phyloP scores from a whole-genome alignment of 2,888 invertebrate species.

The Nomada lathburiana region DNA sequence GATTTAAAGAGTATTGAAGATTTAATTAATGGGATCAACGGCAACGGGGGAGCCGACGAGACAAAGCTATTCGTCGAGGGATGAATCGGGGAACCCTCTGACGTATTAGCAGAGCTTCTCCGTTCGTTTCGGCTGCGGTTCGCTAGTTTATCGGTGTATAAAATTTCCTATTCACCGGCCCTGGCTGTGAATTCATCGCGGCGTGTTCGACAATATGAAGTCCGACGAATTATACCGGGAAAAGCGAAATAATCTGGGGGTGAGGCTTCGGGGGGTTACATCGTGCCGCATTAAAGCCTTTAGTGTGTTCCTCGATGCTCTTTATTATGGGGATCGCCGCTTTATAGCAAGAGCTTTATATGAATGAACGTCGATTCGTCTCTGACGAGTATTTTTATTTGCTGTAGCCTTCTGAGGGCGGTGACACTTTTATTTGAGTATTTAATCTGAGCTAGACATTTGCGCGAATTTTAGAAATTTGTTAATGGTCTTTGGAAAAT shows the following conservation, averaged over 20 bases:
- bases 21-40: slow-evolving; percentile 55
- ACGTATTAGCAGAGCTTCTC: slow-evolving; percentile 44
- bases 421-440: too few species aligned
- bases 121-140: not conserved
- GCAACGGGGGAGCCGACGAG: slow-evolving; percentile 14
- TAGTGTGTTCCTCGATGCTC: not conserved
- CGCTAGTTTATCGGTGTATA: slow-evolving; percentile 44
- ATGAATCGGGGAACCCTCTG: slow-evolving; percentile 19
- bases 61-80: slow-evolving; percentile 56
- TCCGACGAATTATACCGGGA: slow-evolving; percentile 3
- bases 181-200: slow-evolving; percentile 2
- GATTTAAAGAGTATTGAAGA: slow-evolving; percentile 47
- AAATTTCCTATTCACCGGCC: slow-evolving; percentile 36
- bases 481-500: too few species aligned
- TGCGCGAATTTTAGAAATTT: too few species aligned
- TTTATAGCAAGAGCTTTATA: not conserved
- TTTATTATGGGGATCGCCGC: not conserved
- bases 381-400: not conserved
- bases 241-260: slow-evolving; percentile 5
- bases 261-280: not conserved
- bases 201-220: slow-evolving; percentile 14
- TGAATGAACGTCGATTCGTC: not conserved
- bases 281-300: slow-evolving; percentile 8
- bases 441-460: too few species aligned
- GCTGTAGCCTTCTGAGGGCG: not conserved